Conservation (phyloP, 2,888 invertebrate genomes). For the Chrysolina americana region DNA sequence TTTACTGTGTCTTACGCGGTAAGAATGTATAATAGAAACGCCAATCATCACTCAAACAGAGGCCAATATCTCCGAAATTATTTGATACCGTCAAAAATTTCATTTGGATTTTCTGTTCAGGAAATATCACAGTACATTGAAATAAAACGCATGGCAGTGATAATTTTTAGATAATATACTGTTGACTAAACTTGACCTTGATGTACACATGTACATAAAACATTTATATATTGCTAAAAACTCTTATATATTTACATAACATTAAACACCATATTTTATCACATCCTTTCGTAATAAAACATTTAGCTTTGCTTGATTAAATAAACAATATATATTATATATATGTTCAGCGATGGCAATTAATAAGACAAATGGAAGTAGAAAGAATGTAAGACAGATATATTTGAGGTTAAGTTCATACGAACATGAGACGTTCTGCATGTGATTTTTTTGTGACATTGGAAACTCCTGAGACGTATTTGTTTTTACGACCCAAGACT, state of each 20-base stretch:
- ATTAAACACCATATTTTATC: constrained; percentile 38
- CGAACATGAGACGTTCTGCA: too few relatives aligned
- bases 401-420: too few relatives aligned
- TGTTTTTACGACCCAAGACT: neutral
- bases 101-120: too few relatives aligned
- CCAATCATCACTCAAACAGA: too few relatives aligned
- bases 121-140: too few relatives aligned
- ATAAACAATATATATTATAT: too few relatives aligned
- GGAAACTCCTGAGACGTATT: neutral
- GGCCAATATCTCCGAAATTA: too few relatives aligned
- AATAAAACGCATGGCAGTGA: constrained; percentile 22
- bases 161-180: constrained; percentile 51
- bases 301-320: neutral
- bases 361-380: neutral
- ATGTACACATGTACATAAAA: constrained; percentile 54
- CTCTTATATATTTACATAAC: constrained; percentile 59
- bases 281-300: constrained; percentile 11
- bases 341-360: neutral
- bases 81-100: too few relatives aligned
- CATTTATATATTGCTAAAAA: constrained; percentile 59
- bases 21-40: too few relatives aligned
- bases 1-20: too few relatives aligned
- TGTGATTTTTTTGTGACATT: too few relatives aligned
- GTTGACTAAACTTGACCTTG: constrained; percentile 55
- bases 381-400: neutral